A percentile compares a stretch with the other conserved stretches of the same genome.
These are phyloP conservation scores for Psettodes erumei DNA, from an alignment of 2,113 vertebrate genomes.

Conservation along the genomic window DNA sequence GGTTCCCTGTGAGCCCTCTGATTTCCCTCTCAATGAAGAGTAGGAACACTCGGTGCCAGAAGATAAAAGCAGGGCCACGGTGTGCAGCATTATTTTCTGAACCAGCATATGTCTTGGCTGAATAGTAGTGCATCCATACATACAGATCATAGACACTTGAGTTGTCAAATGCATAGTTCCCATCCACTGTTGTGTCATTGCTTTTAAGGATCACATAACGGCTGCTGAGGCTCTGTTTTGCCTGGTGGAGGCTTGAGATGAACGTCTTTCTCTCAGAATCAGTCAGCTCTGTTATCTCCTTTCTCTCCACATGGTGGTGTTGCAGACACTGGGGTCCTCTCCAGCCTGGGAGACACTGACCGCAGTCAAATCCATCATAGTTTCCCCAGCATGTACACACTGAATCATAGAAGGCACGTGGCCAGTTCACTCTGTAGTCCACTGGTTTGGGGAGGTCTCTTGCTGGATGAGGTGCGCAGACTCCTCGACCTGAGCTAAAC, in stretches of 20 bases:
- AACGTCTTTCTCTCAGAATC: conserved; percentile 45
- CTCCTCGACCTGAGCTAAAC: conserved; percentile 37
- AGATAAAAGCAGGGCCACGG: conserved; percentile 44
- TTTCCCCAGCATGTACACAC: conserved; percentile 48
- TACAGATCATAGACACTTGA: conserved; percentile 56
- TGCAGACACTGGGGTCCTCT: conserved; percentile 27
- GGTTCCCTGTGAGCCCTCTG: conserved; percentile 49
- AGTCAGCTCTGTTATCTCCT: conserved; percentile 44
- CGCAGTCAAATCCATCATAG: conserved; percentile 59
- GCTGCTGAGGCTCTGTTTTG: conserved; percentile 41
- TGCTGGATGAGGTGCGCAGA: conserved; percentile 11
- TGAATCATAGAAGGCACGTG: conserved; percentile 39
- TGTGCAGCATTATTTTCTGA: conserved; percentile 47
- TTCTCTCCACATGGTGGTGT: conserved; percentile 23
- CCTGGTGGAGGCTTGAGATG: conserved; percentile 36
- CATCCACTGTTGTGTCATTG: conserved; percentile 22
- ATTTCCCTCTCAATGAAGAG: conserved; percentile 62
- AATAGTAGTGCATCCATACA: conserved; percentile 61
- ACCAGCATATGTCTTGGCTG: conserved; percentile 25
- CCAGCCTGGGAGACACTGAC: conserved; percentile 48
- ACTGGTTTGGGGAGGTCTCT: conserved; percentile 6
- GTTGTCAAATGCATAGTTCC: conserved; percentile 38
- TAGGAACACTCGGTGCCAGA: conserved; percentile 53
- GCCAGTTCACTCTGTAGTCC: conserved; percentile 58
- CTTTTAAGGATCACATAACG: conserved; percentile 51